Percentiles rank a stretch among this genome's conserved stretches.
Conservation (phyloP, 2,888 invertebrate species). For the Quadriops clusia region DNA sequence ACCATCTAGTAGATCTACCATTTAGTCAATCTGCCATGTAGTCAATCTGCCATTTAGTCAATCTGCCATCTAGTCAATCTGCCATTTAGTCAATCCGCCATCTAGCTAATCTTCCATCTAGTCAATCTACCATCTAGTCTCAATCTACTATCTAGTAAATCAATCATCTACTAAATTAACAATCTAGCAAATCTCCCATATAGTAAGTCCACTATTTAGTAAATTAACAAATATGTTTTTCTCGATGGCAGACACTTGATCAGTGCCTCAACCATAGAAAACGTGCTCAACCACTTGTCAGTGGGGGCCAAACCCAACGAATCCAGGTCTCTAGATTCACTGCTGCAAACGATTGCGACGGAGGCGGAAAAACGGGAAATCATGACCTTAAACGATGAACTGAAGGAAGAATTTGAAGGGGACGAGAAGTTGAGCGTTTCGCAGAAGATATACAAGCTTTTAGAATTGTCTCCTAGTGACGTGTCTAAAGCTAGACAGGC, state of each 20-base stretch:
- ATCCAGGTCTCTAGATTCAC: constrained; percentile 22
- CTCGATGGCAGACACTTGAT: constrained; percentile 15
- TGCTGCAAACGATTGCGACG: constrained; percentile 17
- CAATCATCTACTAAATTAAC: too few species aligned
- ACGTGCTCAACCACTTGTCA: constrained; percentile 17
- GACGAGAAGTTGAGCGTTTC: constrained; percentile 10
- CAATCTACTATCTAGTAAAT: too few species aligned
- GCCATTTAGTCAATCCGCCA: too few species aligned
- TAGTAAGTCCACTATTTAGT: too few species aligned
- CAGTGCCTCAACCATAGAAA: constrained; percentile 20
- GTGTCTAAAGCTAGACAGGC: constrained; percentile 13
- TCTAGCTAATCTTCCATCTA: too few species aligned
- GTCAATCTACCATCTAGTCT: too few species aligned
- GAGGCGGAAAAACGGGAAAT: constrained; percentile 19
- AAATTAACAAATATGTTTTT: constrained; percentile 5
- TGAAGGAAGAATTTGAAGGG: constrained; percentile 8
- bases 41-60: too few species aligned
- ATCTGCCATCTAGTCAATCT: too few species aligned
- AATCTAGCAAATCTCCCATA: too few species aligned
- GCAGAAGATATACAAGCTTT: constrained; percentile 16
- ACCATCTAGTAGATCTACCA: too few species aligned
- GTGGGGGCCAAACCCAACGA: constrained; percentile 11
- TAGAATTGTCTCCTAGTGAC: constrained; percentile 18
- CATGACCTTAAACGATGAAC: constrained; percentile 10
- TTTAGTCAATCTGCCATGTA: too few species aligned